phyloP scores from a whole-genome alignment of 2,113 vertebrate genomes.

The Urocynchramus pylzowi region DNA sequence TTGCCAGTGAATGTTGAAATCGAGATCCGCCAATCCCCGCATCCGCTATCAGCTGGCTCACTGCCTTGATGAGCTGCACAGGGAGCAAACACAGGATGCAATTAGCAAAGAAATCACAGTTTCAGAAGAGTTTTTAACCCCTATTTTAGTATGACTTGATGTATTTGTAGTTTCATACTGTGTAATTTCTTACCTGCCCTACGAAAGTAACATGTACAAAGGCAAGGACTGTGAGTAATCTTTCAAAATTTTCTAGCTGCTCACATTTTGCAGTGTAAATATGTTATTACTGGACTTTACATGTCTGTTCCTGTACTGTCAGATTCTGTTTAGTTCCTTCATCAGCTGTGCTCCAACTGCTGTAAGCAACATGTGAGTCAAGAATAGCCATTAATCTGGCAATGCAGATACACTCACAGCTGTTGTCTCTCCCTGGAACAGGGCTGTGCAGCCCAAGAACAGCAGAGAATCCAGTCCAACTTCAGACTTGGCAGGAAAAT shows the following conservation, averaged over 20 bases:
- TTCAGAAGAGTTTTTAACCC: not conserved
- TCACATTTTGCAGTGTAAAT: not conserved
- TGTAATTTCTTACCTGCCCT: not conserved
- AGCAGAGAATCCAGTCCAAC: not conserved
- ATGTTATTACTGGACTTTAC: not conserved
- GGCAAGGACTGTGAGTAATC: not conserved
- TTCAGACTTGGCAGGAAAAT: not conserved
- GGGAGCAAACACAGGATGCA: not conserved
- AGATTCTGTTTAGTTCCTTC: not conserved
- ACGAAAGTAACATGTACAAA: not conserved
- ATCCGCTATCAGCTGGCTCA: constrained; percentile 96
- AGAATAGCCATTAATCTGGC: not conserved
- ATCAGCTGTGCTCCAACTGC: not conserved
- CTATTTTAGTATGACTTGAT: not conserved
- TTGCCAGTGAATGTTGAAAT: constrained; percentile 95
- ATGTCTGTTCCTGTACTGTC: not conserved
- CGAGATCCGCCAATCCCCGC: constrained; percentile 94
- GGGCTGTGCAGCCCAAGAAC: not conserved
- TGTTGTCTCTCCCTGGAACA: not conserved
- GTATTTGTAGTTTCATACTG: not conserved
- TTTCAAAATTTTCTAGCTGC: not conserved
- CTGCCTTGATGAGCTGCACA: constrained; percentile 91
- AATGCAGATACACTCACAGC: not conserved
- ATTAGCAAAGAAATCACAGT: not conserved
- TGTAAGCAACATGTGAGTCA: not conserved